A percentile compares a stretch with the other conserved stretches of the same genome.
These are phyloP conservation scores for Drosophila malerkotliana DNA, from an alignment of 1,140 invertebrate genomes.

Conservation along the genomic window DNA sequence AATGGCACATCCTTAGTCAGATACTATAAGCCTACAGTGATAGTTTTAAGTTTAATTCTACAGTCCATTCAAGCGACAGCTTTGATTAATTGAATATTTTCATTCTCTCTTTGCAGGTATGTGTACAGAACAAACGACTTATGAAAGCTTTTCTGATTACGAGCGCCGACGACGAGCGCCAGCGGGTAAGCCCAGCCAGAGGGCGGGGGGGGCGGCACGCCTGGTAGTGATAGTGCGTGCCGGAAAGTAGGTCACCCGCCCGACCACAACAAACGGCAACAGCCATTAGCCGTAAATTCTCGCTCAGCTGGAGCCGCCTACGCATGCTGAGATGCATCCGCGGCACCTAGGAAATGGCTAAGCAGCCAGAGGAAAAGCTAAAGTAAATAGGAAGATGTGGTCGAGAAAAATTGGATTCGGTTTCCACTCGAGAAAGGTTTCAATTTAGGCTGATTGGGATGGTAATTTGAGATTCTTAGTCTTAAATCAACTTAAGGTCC, in stretches of 20 bases:
- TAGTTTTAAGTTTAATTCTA: not conserved
- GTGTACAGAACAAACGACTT: slow-evolving; percentile 29
- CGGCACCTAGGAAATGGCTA: not conserved
- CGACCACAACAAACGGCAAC: slow-evolving; percentile 22
- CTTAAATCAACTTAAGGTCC: too few species aligned
- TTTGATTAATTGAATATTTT: slow-evolving; percentile 12
- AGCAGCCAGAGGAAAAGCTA: not conserved
- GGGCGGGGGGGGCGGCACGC: not conserved
- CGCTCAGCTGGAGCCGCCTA: slow-evolving; percentile 4
- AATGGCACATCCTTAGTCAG: too few species aligned
- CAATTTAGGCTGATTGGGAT: too few species aligned
- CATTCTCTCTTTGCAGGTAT: slow-evolving; percentile 44
- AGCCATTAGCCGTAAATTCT: slow-evolving; percentile 34
- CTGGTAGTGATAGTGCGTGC: slow-evolving; percentile 53
- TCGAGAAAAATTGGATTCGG: not conserved
- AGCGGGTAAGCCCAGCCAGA: slow-evolving; percentile 48
- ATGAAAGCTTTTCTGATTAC: slow-evolving; percentile 45
- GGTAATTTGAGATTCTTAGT: too few species aligned
- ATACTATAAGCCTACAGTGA: not conserved
- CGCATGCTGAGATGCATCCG: slow-evolving; percentile 15
- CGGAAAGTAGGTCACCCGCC: slow-evolving; percentile 50
- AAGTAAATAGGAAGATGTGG: not conserved
- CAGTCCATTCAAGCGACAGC: not conserved
- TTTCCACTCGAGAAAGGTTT: not conserved
- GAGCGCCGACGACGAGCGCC: slow-evolving; percentile 6